Evolutionary conservation across 2,888 invertebrate genomes (phyloP), one percentile per base, ranked within the genome.

Genomic region (Hartigia nigra): DNA sequence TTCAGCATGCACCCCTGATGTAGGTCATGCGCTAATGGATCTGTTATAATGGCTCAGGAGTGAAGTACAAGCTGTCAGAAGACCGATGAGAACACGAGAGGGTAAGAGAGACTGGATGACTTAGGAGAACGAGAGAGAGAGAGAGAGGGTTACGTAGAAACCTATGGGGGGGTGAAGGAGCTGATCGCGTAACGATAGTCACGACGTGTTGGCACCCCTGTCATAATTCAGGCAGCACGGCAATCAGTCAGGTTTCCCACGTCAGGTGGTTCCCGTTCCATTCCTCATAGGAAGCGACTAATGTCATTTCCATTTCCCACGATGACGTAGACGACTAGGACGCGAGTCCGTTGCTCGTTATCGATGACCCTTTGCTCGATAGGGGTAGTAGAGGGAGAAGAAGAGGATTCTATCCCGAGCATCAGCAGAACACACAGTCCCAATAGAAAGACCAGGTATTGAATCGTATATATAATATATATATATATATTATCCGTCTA

Each of bases 101-200:
- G 80, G 55, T 69, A 80, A 76, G 69, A 34, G 14, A 70, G n/a
- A 35, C 37, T 69, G 70, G 39, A 34, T 35, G 69, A 4, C 14
- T 31, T 12, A 12, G 72, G 12, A n/a, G 23, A 12, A 55, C 12
- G 75, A 70, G 34, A 70, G 74, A 36, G 74, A 70, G 69, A 35
- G 70, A 70, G 70, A 70, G 74, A 69, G 69, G 55, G 32, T 35
- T 74, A 36, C 70, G 39, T 55, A 55, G 23, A 55, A 23, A 9
- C 23, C 23, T 9, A 23, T 23, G 23, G 55, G 23, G 55, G 55
- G 55, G 55, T 55, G 55, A 23, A 55, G 55, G 23, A 23, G 23
- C 78, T 76, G 82, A 82, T 82, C 82, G 78, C 76, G 80, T 76
- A 78, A 78, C 76, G 81, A 82, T 77, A 82, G 81, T 81, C 82